Base-by-base conservation (phyloP, 2,797 vertebrate species). In the Oreortyx pictus region DNA sequence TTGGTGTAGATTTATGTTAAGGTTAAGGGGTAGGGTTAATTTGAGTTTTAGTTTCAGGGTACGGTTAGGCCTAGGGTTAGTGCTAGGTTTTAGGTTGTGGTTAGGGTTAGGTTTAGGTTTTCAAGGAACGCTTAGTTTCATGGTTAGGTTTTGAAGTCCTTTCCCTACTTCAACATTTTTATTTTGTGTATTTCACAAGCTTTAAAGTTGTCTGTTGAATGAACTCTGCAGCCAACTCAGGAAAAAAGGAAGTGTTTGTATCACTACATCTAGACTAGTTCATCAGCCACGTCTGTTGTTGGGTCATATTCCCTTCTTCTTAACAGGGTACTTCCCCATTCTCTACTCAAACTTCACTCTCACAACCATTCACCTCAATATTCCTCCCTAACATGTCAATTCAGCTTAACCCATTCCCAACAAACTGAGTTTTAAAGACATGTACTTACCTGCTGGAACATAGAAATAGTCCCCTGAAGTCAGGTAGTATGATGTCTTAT, bases 381-480 rank as follows among this genome's bases (percentile, higher is more conserved):
- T 80, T 77, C 56, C 41, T 27, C 56, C 43, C 39, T 17, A 68
- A 18, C 25, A n/a, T 6, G 17, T 14, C 68, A 52, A 65, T 46
- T 75, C 25, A 81, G 14, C 16, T 46, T 91, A 41, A 72, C 8
- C 6, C 2, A 5, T 6, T 70, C 70, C 37, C 87, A 91, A 35
- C 29, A 89, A 57, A 72, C 0, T 74, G 6, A 37, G 68, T 92
- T 54, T 83, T 72, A 86, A 86, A 88, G 11, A 50, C 16, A 44
- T n/a, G n/a, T 33, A 82, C 96, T 96, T 94, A 98, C 98, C 97
- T 92, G 97, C 79, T 93, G 98, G 98, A 94, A 98, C 92, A 90
- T 94, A 98, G 82, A 98, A 98, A 22, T 23, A 96, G 92, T 98
- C 97, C 14, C 98, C 98, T 17, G 89, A n/a, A 84, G 91, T 82